These are phyloP conservation scores for Neofelis nebulosa DNA, from an alignment of 2,113 vertebrate species.

Conservation along the genomic window DNA sequence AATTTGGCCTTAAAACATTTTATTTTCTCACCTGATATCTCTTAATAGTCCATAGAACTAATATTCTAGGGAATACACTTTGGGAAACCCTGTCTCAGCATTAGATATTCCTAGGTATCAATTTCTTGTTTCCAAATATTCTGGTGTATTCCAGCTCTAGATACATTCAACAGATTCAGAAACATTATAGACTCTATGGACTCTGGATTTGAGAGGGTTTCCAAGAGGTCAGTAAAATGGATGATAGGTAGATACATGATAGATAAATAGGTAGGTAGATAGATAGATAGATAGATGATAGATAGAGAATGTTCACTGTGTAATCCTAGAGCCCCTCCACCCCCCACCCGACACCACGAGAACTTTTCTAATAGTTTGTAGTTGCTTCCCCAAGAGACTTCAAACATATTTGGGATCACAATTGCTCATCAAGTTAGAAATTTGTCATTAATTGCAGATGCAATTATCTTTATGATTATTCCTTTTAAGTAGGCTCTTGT, in stretches of 20 bases:
- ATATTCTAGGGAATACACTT: background rate
- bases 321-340: background rate
- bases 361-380: background rate
- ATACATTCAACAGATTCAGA: background rate
- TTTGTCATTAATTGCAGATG: background rate
- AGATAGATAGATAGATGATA: background rate
- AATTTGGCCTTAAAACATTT: background rate
- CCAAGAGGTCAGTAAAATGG: background rate
- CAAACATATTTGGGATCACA: slow-evolving; percentile 6
- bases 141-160: background rate
- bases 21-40: background rate
- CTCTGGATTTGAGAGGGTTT: background rate
- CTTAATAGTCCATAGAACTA: background rate
- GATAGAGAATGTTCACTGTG: background rate
- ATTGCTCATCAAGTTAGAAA: background rate
- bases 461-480: slow-evolving; percentile 10
- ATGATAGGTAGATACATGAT: background rate
- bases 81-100: background rate
- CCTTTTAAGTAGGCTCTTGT: background rate
- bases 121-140: slow-evolving; percentile 12
- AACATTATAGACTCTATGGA: background rate
- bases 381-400: background rate
- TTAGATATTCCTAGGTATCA: background rate
- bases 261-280: background rate
- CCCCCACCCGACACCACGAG: background rate